A percentile compares a stretch with the other conserved stretches of the same genome.
phyloP scores from a whole-genome alignment of 2,888 invertebrate species.

The Pimpla rufipes region DNA sequence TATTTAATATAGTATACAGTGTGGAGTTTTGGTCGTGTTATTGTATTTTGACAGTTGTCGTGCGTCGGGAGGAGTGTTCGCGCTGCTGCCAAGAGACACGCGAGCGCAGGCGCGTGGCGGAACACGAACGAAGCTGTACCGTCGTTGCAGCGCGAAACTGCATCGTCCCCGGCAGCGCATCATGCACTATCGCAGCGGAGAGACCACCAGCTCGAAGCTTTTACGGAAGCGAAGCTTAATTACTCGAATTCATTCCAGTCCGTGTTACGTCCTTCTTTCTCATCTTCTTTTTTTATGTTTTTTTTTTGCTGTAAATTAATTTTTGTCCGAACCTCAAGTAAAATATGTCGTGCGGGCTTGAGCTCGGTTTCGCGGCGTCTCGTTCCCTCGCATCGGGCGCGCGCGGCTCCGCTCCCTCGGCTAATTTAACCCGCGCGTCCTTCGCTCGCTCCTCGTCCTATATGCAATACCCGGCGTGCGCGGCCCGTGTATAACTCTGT shows the following conservation, averaged over 20 bases:
- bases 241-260: slow-evolving; percentile 19
- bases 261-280: neutral
- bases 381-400: neutral
- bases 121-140: neutral
- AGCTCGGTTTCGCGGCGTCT: slow-evolving; percentile 1
- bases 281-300: neutral
- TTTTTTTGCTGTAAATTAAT: slow-evolving; percentile 8
- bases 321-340: neutral
- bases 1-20: too few species aligned
- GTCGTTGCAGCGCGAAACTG: neutral
- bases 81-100: neutral
- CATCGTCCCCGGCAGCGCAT: slow-evolving; percentile 31
- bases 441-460: slow-evolving; percentile 13
- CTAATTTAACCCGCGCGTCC: slow-evolving; percentile 28
- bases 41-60: too few species aligned
- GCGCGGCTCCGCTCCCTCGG: neutral
- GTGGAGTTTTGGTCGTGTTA: too few species aligned
- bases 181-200: slow-evolving; percentile 47
- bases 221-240: slow-evolving; percentile 2
- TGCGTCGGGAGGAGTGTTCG: too few species aligned
- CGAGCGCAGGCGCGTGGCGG: neutral
- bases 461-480: neutral
- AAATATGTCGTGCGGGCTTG: slow-evolving; percentile 2
- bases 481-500: neutral
- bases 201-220: neutral